Percentiles rank a stretch among this genome's conserved stretches.
Conservation (phyloP, 2,113 vertebrate species). For the Chrysemys picta region DNA sequence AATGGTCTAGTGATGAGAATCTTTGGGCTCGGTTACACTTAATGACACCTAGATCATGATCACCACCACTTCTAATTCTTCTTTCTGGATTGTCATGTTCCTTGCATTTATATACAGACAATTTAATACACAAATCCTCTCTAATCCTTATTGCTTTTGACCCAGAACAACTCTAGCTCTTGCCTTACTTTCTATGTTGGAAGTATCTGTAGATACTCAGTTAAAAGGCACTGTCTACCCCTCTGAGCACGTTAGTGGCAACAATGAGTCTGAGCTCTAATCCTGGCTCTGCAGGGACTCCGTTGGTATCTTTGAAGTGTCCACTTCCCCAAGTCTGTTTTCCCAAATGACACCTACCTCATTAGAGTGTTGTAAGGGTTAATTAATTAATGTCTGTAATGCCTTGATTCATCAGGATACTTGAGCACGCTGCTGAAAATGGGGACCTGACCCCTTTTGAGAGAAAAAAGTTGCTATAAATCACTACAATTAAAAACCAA, state of each 20-base stretch:
- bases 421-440: slow-evolving; percentile 24
- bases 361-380: background rate
- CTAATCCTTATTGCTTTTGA: background rate
- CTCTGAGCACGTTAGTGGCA: background rate
- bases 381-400: slow-evolving; percentile 36
- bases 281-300: background rate
- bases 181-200: background rate
- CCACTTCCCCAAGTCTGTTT: background rate
- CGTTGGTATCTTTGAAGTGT: background rate
- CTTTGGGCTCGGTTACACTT: background rate
- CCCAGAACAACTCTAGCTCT: background rate
- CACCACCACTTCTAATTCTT: background rate
- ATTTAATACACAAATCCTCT: background rate
- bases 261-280: background rate
- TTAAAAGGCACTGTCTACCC: background rate
- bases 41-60: background rate
- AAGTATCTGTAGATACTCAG: background rate
- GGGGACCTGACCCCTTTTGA: background rate
- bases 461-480: background rate
- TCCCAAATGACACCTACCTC: background rate
- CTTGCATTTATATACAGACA: background rate
- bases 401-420: slow-evolving; percentile 1
- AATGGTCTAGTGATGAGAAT: background rate
- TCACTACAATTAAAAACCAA: background rate
- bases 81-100: background rate